Evolutionary conservation across 2,797 vertebrate species (phyloP).

Genomic region (Sebastes jordani): DNA sequence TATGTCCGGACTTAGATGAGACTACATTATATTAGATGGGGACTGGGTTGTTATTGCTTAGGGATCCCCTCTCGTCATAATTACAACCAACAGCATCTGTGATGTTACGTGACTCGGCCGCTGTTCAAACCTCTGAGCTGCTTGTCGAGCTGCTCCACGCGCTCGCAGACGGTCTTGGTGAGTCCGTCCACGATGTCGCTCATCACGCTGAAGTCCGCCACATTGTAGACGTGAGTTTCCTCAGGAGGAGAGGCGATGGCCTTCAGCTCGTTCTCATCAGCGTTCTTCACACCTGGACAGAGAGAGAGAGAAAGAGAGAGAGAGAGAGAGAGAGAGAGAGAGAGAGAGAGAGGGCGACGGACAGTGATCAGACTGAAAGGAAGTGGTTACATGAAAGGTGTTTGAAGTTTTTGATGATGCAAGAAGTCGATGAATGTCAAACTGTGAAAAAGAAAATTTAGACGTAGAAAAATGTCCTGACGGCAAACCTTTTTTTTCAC

Average conservation of each 20-base stretch:
- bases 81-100: not conserved
- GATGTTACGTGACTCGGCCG: not conserved
- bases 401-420: not conserved
- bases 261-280: conserved; percentile 92
- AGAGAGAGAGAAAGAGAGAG: not conserved
- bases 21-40: not conserved
- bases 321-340: too few relatives aligned
- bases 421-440: not conserved
- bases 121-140: conserved; percentile 85
- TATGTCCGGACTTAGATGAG: not conserved
- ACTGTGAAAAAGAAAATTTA: not conserved
- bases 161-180: conserved; percentile 88
- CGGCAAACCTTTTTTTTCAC: not conserved
- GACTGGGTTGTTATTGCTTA: not conserved
- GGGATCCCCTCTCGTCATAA: not conserved
- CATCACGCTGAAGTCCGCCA: conserved; percentile 96
- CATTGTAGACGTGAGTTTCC: conserved; percentile 93
- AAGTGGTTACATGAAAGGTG: not conserved
- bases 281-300: conserved; percentile 93
- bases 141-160: conserved; percentile 89
- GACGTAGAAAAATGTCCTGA: too few relatives aligned
- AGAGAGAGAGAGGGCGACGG: not conserved
- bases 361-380: not conserved
- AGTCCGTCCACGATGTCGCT: conserved; percentile 92
- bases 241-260: conserved; percentile 93